Base-by-base conservation (phyloP, 2,888 invertebrate genomes). In the Entomobrya multifasciata region DNA sequence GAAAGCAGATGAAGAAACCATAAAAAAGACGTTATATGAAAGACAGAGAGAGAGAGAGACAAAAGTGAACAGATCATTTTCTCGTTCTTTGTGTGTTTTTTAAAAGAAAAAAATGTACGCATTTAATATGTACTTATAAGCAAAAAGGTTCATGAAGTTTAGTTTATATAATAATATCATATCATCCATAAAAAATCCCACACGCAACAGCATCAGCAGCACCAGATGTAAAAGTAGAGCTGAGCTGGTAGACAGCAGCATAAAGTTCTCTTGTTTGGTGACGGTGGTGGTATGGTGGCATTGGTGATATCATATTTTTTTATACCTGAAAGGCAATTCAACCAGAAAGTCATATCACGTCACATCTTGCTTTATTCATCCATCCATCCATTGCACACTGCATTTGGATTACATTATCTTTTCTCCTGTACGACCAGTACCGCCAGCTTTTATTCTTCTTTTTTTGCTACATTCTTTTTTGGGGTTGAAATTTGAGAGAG, bases 281-380 rank as follows among this genome's bases (percentile, higher is more conserved):
- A 36, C 27, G 20, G 60, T 17, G 15, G 10, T 13, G 25, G n/a
- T 1, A 57, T 5, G 10, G 13, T 57, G 11, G 10, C 44, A 60
- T 72, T 49, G 70, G 49, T 20, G n/a, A 52, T 49, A 72, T 72
- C 25, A 47, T 52, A 52, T 72, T 74, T 78, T 60, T 36, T 6
- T 62, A 77, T 60, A 78, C 65, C 78, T 78, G 47, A 47, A 65
- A 62, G 65, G 78, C 70, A 80, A 77, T 67, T 72, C 72, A 57
- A 70, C 72, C 60, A 57, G 30, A 41, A 70, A 79, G 78, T 79
- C 78, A 65, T 79, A 79, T 79, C 78, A 79, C 62, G 60, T 62
- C 78, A 62, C 60, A 60, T 57, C 77, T 77, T 60, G 60, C 77
- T 77, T 15, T 44, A 44, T 60, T 27, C 77, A 44, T 77, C 41